Evolutionary conservation across 2,113 vertebrate genomes (phyloP).

Genomic region (Xyrauchen texanus): DNA sequence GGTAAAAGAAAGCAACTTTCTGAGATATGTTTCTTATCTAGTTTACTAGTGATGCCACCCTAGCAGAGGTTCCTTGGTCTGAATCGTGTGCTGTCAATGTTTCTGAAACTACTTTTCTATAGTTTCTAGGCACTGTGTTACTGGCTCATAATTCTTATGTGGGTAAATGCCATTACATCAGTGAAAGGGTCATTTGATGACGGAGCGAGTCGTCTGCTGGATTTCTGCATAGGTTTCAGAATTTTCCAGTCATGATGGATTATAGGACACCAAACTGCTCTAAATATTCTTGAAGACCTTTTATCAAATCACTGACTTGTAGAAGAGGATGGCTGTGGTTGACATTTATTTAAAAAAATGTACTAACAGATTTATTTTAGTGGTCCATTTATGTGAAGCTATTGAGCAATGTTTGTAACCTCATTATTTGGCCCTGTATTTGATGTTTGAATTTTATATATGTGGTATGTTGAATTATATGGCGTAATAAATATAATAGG

Average conservation of each 20-base stretch:
- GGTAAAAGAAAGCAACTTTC: background rate
- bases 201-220: background rate
- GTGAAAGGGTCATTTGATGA: slow-evolving; percentile 15
- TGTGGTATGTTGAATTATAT: background rate
- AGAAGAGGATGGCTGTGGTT: background rate
- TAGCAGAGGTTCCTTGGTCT: slow-evolving; percentile 27
- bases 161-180: slow-evolving; percentile 17
- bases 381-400: background rate
- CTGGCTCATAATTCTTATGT: slow-evolving; percentile 26
- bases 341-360: slow-evolving; percentile 10
- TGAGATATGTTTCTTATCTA: background rate
- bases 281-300: background rate
- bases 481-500: slow-evolving; percentile 12
- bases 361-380: background rate
- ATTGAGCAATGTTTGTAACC: background rate
- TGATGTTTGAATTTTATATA: background rate
- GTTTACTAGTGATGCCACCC: slow-evolving; percentile 32
- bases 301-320: background rate
- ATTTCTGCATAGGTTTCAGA: background rate
- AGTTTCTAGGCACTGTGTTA: slow-evolving; percentile 24
- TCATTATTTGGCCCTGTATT: background rate
- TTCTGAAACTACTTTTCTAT: slow-evolving; percentile 29
- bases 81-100: slow-evolving; percentile 43
- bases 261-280: background rate
- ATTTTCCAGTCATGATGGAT: background rate